Percentiles rank a stretch among this genome's conserved stretches.
phyloP scores from a whole-genome alignment of 1,140 invertebrate genomes.

The Trachelipus rathkii region DNA sequence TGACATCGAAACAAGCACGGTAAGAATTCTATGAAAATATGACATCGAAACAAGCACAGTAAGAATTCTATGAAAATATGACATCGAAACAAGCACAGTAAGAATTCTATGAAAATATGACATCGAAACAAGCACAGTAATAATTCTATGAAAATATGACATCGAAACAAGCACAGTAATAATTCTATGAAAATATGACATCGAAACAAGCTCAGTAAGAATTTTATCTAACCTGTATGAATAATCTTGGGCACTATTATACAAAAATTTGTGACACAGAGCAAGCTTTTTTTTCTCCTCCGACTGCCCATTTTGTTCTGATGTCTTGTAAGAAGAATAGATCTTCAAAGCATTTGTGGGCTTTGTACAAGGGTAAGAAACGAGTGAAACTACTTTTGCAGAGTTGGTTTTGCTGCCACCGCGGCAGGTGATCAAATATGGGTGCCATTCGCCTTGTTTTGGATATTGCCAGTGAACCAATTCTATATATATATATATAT shows the following conservation, averaged over 20 bases:
- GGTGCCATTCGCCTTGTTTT: conserved; percentile 11
- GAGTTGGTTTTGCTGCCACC: not conserved
- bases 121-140: too few relatives aligned
- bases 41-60: too few relatives aligned
- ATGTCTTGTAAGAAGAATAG: not conserved
- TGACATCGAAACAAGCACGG: too few relatives aligned
- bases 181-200: too few relatives aligned
- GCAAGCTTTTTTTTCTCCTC: conserved; percentile 23
- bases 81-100: too few relatives aligned
- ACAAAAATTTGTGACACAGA: conserved; percentile 28
- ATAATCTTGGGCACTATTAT: conserved; percentile 16
- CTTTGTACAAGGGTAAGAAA: not conserved
- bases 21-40: too few relatives aligned
- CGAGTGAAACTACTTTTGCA: conserved; percentile 14
- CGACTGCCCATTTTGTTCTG: not conserved
- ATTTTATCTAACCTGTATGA: conserved; percentile 20
- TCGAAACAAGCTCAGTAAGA: too few relatives aligned
- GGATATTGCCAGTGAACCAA: conserved; percentile 30
- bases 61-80: too few relatives aligned
- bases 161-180: too few relatives aligned
- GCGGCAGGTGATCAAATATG: conserved; percentile 24
- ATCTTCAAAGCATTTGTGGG: conserved; percentile 22
- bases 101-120: too few relatives aligned
- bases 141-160: too few relatives aligned
- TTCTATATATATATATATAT: not conserved